Evolutionary conservation across 2,113 vertebrate species (phyloP).

Genomic region (sheep (Ovis aries)): DNA sequence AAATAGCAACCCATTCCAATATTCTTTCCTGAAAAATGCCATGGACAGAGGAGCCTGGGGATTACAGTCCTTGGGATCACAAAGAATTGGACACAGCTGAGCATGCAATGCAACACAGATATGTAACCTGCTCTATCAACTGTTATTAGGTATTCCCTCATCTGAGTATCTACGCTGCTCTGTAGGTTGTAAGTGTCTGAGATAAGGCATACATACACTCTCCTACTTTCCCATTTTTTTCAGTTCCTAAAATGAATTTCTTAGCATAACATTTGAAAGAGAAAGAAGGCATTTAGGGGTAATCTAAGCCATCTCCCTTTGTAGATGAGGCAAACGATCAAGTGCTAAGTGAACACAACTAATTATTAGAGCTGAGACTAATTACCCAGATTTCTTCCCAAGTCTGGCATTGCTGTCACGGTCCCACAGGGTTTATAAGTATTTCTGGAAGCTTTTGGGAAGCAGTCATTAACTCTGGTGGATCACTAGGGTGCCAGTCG

Average conservation of each 20-base stretch:
- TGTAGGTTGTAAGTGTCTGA: background rate
- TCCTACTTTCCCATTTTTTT: background rate
- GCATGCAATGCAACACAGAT: background rate
- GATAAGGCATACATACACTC: background rate
- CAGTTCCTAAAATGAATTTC: background rate
- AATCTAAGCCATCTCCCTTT: background rate
- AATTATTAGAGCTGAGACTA: background rate
- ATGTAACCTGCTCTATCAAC: background rate
- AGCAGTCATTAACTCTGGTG: background rate
- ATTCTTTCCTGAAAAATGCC: background rate
- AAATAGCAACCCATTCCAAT: background rate
- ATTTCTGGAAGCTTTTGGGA: slow-evolving; percentile 24
- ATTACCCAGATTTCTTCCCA: background rate
- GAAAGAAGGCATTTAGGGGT: background rate
- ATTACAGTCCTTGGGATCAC: background rate
- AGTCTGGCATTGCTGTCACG: background rate
- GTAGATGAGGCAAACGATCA: background rate
- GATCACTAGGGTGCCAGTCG: background rate
- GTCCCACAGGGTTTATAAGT: background rate
- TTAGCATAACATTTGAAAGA: background rate
- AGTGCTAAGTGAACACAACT: background rate
- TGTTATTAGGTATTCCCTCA: background rate
- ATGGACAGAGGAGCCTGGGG: background rate
- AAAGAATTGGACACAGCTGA: background rate
- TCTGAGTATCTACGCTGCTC: background rate